Evolutionary conservation across 1,140 invertebrate species (phyloP), one percentile per base, ranked within the genome.

Genomic region (Philopotamus ludificatus): DNA sequence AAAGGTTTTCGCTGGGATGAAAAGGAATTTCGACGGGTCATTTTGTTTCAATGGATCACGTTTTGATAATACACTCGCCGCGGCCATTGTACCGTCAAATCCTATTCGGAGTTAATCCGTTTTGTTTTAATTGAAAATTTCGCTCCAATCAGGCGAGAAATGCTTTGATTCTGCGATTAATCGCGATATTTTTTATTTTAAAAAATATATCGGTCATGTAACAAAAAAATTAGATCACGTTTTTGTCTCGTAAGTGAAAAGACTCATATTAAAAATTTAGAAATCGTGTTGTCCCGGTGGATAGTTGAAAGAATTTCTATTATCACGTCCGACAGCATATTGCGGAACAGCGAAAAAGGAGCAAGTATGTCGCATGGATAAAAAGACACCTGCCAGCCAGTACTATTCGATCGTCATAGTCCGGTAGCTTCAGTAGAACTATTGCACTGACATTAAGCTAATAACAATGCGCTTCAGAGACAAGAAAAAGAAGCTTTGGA

Each of bases 401-500:
- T 18, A n/a, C 47, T 20, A n/a, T 49, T 58, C 57, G 49, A 61
- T 66, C 58, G 49, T 61, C 45, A 61, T 61, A 66, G 45, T 25
- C 44, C 47, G 8, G 23, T 21, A 22, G 50, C 10, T 63, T 51
- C 53, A 51, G 53, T 26, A 9, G 25, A 25, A 7, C 20, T 58
- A 4, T 28, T 65, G 63, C 63, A 65, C 42, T 63, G 66, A 68
- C 66, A 60, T 68, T 64, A 64, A 68, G 39, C 53, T 64, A 68
- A 68, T 68, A 68, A 61, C 66, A 42, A 34, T 34, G 44, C 54
- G n/a, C n/a, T n/a, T n/a, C n/a, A n/a, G n/a, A n/a, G n/a, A n/a
- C n/a, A n/a, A n/a, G n/a, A n/a, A n/a, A n/a, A n/a, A n/a, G n/a
- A n/a, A n/a, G n/a, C n/a, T n/a, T n/a, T n/a, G n/a, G n/a, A n/a